Percentiles rank a stretch among this genome's conserved stretches.
Evolutionary conservation across 2,113 vertebrate species (phyloP).

Genomic region (Campylomormyrus numenius): DNA sequence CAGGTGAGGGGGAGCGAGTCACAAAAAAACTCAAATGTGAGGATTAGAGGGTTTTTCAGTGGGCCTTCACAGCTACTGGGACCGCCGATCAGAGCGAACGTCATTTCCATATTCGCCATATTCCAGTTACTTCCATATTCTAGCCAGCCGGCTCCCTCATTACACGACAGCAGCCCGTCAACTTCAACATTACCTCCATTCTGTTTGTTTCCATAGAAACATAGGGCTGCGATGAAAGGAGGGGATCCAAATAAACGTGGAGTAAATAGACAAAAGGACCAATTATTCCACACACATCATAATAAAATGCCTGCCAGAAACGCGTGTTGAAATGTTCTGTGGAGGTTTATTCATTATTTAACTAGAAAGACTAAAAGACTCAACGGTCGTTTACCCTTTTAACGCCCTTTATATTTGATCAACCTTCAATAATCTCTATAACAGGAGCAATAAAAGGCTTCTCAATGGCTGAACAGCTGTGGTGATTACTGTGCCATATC

Average conservation of each 20-base stretch:
- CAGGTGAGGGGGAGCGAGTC: not conserved
- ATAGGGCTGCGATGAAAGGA: not conserved
- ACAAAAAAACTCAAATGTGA: not conserved
- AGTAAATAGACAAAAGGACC: not conserved
- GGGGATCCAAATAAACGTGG: not conserved
- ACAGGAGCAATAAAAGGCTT: not conserved
- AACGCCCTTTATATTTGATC: not conserved
- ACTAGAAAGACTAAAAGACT: not conserved
- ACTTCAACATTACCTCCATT: not conserved
- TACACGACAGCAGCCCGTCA: not conserved
- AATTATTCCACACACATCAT: not conserved
- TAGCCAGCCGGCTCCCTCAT: not conserved
- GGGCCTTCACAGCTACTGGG: not conserved
- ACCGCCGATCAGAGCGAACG: not conserved
- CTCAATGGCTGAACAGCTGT: not conserved
- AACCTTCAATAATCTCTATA: not conserved
- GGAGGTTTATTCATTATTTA: not conserved
- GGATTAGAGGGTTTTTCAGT: not conserved
- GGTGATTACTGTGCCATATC: not conserved
- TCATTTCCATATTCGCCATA: not conserved
- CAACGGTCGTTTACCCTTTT: not conserved
- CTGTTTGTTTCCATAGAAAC: slow-evolving; percentile 13
- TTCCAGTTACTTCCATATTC: not conserved
- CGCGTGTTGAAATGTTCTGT: not conserved
- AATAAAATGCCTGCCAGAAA: not conserved